Evolutionary conservation across 2,113 vertebrate species (phyloP).

Genomic region (Labeo catla): DNA sequence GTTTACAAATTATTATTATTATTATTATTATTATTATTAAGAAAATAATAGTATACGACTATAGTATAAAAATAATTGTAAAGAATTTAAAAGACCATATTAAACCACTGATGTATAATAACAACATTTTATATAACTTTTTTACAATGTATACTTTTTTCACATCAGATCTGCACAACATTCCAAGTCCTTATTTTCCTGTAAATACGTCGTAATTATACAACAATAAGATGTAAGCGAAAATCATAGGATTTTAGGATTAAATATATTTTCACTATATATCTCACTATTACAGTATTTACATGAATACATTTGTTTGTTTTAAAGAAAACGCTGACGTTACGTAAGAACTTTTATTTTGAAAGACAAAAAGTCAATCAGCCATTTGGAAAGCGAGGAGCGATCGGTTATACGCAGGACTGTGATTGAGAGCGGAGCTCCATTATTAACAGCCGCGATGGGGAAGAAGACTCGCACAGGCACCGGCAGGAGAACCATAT

Average conservation of each 20-base stretch:
- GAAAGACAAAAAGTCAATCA: conserved; percentile 15
- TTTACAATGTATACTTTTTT: not conserved
- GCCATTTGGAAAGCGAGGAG: not conserved
- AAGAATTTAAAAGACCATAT: not conserved
- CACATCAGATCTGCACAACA: not conserved
- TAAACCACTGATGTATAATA: not conserved
- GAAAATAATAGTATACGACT: no score
- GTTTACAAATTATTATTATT: not conserved
- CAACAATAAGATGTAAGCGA: not conserved
- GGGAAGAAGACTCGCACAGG: conserved; percentile 85
- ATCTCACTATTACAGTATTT: not conserved
- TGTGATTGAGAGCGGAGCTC: conserved; percentile 7
- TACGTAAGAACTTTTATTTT: conserved; percentile 37
- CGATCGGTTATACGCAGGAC: not conserved
- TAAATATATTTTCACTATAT: not conserved
- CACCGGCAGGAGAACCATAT: conserved; percentile 87
- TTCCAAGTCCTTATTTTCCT: not conserved
- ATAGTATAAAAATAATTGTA: not conserved
- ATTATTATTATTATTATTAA: no score
- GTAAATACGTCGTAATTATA: not conserved
- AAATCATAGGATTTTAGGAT: not conserved
- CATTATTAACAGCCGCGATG: conserved; percentile 59
- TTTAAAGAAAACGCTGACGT: not conserved
- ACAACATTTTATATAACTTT: not conserved
- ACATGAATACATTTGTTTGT: not conserved